Conservation (phyloP, 2,797 vertebrate genomes). For the Aeoliscus strigatus region DNA sequence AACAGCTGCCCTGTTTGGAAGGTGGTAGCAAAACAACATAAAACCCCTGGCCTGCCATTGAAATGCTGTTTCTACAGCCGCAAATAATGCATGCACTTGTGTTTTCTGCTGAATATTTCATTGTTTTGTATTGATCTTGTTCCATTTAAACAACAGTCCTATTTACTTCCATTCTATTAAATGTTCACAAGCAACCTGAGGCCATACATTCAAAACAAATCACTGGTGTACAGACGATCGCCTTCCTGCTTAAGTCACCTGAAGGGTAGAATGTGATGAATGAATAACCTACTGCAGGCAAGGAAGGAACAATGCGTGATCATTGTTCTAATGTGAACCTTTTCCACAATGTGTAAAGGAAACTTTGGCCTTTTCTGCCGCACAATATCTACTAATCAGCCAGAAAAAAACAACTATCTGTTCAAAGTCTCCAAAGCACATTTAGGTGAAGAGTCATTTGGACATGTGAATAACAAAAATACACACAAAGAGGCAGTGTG, state of each 20-base stretch:
- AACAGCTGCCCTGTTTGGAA: conserved; percentile 16
- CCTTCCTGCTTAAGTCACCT: conserved; percentile 2
- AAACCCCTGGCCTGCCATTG: not conserved
- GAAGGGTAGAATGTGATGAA: conserved; percentile 17
- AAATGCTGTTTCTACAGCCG: conserved; percentile 4
- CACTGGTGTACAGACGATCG: not conserved
- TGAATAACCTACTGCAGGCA: not conserved
- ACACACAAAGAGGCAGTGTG: conserved; percentile 1
- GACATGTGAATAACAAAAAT: conserved; percentile 26
- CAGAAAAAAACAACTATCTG: conserved; percentile 38
- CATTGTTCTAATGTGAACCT: not conserved
- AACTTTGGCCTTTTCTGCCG: conserved; percentile 49
- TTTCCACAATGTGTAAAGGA: conserved; percentile 23
- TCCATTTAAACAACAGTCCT: not conserved
- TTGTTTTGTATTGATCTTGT: not conserved
- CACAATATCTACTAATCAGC: conserved; percentile 35
- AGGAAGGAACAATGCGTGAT: conserved; percentile 3
- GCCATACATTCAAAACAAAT: not conserved
- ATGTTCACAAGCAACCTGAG: conserved; percentile 1
- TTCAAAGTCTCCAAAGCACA: conserved; percentile 51
- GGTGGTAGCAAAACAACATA: conserved; percentile 7
- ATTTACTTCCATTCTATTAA: too few relatives aligned
- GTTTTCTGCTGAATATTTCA: too few relatives aligned
- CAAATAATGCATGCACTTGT: not conserved
- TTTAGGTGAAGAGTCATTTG: conserved; percentile 50